These are phyloP conservation scores for Oostethus manadensis DNA, from an alignment of 2,113 vertebrate species.

Conservation along the genomic window DNA sequence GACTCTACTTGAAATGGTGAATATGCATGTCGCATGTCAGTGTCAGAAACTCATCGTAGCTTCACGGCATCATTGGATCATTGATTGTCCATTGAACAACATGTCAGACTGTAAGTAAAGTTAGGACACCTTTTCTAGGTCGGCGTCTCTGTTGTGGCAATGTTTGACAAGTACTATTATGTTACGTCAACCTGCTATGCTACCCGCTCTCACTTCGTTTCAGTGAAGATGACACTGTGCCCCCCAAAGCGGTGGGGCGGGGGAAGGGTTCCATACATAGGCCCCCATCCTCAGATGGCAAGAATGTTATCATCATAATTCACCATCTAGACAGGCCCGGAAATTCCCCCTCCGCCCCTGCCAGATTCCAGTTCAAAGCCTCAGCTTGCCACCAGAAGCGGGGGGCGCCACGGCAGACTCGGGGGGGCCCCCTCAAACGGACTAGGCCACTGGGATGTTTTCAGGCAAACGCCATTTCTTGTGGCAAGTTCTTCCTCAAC, in stretches of 20 bases:
- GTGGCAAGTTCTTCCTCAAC: constrained; percentile 23
- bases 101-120: no score
- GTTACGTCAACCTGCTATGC: constrained; percentile 8
- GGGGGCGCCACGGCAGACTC: constrained; percentile 31
- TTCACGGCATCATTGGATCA: no score
- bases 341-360: constrained; percentile 42
- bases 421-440: constrained; percentile 43
- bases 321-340: constrained; percentile 49
- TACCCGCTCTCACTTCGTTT: background rate
- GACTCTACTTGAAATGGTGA: no score
- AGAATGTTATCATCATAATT: constrained; percentile 53
- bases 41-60: no score
- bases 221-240: background rate
- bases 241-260: background rate
- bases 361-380: constrained; percentile 49
- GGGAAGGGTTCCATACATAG: constrained; percentile 23
- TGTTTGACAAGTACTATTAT: background rate
- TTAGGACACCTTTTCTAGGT: no score
- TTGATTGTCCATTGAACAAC: no score
- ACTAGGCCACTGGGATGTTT: constrained; percentile 57
- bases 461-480: constrained; percentile 36
- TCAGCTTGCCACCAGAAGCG: constrained; percentile 35
- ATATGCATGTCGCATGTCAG: no score
- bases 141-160: background rate
- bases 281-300: constrained; percentile 35